A percentile compares a stretch with the other conserved stretches of the same genome.
phyloP scores from a whole-genome alignment of 2,888 invertebrate species.

The Eugnorisma glareosa region DNA sequence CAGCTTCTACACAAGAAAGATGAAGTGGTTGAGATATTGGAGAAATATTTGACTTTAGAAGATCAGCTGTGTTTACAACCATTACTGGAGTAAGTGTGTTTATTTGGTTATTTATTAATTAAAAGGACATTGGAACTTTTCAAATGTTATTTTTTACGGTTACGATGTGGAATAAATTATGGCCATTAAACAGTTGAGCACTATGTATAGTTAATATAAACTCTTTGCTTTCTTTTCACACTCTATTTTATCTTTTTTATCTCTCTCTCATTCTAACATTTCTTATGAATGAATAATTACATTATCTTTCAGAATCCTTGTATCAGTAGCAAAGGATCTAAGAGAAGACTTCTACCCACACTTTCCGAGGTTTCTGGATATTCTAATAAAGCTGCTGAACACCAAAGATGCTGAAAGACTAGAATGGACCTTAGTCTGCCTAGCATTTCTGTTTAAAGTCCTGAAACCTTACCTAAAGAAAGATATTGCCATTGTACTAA shows the following conservation, averaged over 20 bases:
- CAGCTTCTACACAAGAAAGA: conserved; percentile 96
- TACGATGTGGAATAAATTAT: neutral
- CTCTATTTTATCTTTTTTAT: neutral
- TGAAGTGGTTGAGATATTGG: conserved; percentile 93
- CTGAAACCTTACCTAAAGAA: conserved; percentile 95
- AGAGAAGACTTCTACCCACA: conserved; percentile 97
- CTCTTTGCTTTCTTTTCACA: neutral
- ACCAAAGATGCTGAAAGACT: conserved; percentile 95
- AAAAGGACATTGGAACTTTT: neutral
- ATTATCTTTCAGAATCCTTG: conserved; percentile 92
- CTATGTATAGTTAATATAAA: neutral
- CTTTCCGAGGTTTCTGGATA: conserved; percentile 94
- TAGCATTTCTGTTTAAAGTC: conserved; percentile 97
- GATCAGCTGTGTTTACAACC: conserved; percentile 95
- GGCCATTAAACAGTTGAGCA: neutral
- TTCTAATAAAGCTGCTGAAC: conserved; percentile 93
- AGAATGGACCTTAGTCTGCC: conserved; percentile 95
- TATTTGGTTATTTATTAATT: neutral
- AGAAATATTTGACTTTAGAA: conserved; percentile 93
- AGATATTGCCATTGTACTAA: conserved; percentile 94
- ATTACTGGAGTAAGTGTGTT: conserved; percentile 94
- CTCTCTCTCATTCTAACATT: neutral
- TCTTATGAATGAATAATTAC: neutral
- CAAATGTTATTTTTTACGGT: neutral
- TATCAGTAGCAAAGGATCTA: conserved; percentile 96